Evolutionary conservation across 2,113 vertebrate species (phyloP), one percentile per base, ranked within the genome.

Genomic region (Cynoglossus semilaevis): DNA sequence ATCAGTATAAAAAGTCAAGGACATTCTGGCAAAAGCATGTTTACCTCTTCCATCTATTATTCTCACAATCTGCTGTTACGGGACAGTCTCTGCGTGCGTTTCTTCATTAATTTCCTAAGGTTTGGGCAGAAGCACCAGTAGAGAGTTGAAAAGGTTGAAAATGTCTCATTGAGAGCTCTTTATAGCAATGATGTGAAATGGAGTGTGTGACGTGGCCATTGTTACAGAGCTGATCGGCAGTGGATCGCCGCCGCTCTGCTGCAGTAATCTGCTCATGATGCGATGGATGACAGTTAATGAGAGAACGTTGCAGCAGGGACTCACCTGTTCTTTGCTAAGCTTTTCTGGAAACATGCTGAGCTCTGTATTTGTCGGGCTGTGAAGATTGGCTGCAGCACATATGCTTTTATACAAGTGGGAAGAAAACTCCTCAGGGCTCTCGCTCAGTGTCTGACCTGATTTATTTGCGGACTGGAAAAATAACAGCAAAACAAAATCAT

Each of bases 291-390:
- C 17, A 40, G 49, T 45, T 53, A 55, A 22, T 55, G n/a, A 37
- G 49, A 40, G 54, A 1, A 18, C 11, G 48, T 15, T 47, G 1
- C 57, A 13, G 7, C 68, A 36, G 40, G 15, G 44, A 44, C 22
- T 53, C 5, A 58, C 45, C 48, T 55, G 42, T 14, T 2, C 46
- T 37, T 7, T 34, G 1, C 1, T 49, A 51, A 8, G 22, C 53
- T 40, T 51, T 41, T 19, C 7, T 40, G 40, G 51, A 7, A 67
- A 59, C 34, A 50, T 34, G 37, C 56, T 48, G 72, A 66, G 55
- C 34, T 58, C n/a, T 49, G 15, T 4, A 7, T 35, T 49, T 42
- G 13, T 41, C n/a, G n/a, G 1, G 8, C 40, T 5, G 34, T 17
- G 8, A 7, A 43, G 40, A 45, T n/a, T 40, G 14, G 13, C 60